Evolutionary conservation across 2,113 vertebrate genomes (phyloP).

Genomic region (Hystrix cristata): DNA sequence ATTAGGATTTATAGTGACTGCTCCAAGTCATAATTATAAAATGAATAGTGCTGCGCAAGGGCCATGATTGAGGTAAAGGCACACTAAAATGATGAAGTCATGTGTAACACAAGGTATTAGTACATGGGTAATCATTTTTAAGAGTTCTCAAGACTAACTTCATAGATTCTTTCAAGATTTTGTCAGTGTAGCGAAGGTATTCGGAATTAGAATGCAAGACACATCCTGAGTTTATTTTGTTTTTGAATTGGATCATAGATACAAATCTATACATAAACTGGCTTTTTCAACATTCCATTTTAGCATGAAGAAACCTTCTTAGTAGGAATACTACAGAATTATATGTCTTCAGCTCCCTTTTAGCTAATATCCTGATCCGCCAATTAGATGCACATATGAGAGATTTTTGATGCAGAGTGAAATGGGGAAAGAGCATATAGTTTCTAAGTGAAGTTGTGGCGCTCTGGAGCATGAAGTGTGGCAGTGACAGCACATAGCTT

Average conservation of each 20-base stretch:
- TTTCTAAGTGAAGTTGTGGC: not conserved
- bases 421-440: not conserved
- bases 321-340: not conserved
- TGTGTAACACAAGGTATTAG: not conserved
- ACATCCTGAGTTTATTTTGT: not conserved
- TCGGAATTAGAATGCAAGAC: slow-evolving; percentile 27
- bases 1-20: not conserved
- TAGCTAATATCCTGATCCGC: not conserved
- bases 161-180: not conserved
- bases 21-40: not conserved
- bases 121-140: not conserved
- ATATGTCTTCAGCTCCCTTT: not conserved
- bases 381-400: not conserved
- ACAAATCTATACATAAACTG: not conserved
- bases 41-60: not conserved
- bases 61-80: not conserved
- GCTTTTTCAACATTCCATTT: not conserved
- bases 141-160: not conserved
- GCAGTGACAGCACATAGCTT: not conserved
- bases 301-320: not conserved
- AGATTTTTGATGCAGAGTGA: not conserved
- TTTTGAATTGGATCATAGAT: not conserved
- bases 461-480: not conserved
- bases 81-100: slow-evolving; percentile 17
- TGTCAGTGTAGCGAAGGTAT: not conserved